Conservation (phyloP, 1,140 invertebrate genomes). For the Harpegnathos saltator region DNA sequence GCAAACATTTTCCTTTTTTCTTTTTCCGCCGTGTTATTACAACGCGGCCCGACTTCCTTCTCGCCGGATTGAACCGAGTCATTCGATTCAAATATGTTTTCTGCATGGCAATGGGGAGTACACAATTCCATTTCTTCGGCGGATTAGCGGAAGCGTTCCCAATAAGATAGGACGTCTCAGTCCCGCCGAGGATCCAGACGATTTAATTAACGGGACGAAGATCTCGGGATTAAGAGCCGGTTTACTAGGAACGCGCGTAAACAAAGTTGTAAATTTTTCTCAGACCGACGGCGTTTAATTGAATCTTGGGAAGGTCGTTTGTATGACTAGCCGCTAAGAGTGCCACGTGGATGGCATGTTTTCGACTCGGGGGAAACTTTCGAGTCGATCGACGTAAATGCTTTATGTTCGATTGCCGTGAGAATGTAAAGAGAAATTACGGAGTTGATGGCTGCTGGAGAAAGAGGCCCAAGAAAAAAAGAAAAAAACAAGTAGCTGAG, state of each 20-base stretch:
- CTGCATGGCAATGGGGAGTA: conserved; percentile 20
- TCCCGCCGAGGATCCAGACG: conserved; percentile 25
- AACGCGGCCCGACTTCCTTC: no score
- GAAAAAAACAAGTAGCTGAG: no score
- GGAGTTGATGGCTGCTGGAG: not conserved
- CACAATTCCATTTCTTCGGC: conserved; percentile 31
- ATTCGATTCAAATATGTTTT: no score
- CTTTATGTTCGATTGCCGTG: conserved; percentile 2
- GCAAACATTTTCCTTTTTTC: no score
- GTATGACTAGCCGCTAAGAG: conserved; percentile 8
- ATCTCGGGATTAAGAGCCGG: conserved; percentile 53
- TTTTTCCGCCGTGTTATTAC: no score
- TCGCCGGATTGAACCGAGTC: no score
- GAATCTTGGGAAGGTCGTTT: conserved; percentile 52
- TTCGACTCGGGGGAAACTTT: conserved; percentile 15
- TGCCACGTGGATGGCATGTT: conserved; percentile 21
- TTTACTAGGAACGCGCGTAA: conserved; percentile 67
- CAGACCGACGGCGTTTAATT: conserved; percentile 53
- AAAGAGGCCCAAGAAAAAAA: no score
- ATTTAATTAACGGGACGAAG: conserved; percentile 69
- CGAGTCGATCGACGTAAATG: conserved; percentile 18
- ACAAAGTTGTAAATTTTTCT: conserved; percentile 79
- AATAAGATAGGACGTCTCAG: conserved; percentile 34
- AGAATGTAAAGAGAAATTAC: conserved; percentile 14
- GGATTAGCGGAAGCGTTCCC: conserved; percentile 42